These are phyloP conservation scores for Lacerta viridis DNA, from an alignment of 2,797 vertebrate species.

Conservation along the genomic window DNA sequence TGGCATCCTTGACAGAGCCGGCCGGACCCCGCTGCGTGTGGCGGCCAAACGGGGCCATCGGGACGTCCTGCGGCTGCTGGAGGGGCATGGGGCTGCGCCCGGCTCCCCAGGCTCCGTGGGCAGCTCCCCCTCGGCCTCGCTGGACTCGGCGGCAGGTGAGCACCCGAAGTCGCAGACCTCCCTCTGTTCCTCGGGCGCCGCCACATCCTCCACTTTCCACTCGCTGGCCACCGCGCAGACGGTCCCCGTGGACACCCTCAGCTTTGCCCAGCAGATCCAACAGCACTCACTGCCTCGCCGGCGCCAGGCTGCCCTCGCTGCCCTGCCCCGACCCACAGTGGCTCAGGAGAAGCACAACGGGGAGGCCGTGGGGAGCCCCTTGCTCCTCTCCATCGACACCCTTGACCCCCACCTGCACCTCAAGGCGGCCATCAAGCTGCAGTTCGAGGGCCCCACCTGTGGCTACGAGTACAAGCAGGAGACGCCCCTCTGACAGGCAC, in stretches of 20 bases:
- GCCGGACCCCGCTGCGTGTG: constrained; percentile 83
- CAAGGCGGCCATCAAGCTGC: constrained; percentile 88
- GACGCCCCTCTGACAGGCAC: constrained; percentile 73
- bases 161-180: constrained; percentile 1
- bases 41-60: constrained; percentile 82
- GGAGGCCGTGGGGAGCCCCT: constrained; percentile 21
- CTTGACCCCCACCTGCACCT: constrained; percentile 86
- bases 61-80: constrained; percentile 81
- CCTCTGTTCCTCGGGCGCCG: constrained; percentile 37
- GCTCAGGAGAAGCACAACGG: constrained; percentile 37
- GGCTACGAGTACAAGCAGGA: constrained; percentile 85
- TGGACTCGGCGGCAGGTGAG: too few species aligned
- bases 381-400: constrained; percentile 76
- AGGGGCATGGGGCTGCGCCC: constrained; percentile 75
- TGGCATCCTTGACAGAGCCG: constrained; percentile 82
- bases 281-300: constrained; percentile 86
- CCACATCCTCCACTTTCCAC: constrained; percentile 80
- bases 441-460: constrained; percentile 88
- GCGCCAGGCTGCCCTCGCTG: constrained; percentile 65
- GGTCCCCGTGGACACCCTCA: constrained; percentile 84
- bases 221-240: constrained; percentile 84
- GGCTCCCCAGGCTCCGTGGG: constrained; percentile 87
- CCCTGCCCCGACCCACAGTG: constrained; percentile 36
- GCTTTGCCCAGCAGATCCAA: constrained; percentile 86
- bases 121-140: constrained; percentile 13